These are phyloP conservation scores for Notarius quadriscutis DNA, from an alignment of 2,113 vertebrate species.

Conservation along the genomic window DNA sequence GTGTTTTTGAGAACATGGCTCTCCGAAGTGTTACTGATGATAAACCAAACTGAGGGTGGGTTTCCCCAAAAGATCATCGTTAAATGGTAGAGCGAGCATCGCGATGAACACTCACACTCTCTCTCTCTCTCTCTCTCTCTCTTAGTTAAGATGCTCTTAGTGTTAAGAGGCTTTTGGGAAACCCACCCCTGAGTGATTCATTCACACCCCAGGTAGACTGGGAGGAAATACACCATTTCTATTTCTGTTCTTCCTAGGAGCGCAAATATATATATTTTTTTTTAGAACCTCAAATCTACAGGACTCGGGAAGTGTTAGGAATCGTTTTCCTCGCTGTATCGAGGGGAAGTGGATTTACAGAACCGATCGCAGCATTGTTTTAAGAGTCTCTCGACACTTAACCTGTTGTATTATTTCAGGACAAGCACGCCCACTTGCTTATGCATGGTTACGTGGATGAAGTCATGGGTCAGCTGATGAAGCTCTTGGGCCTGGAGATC, in stretches of 20 bases:
- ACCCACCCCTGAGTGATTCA: too few species aligned
- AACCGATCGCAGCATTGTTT: background rate
- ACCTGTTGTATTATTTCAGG: slow-evolving; percentile 67
- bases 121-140: too few species aligned
- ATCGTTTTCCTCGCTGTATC: background rate
- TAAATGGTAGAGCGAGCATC: too few species aligned
- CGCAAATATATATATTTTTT: background rate
- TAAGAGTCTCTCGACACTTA: background rate
- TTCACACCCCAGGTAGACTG: background rate
- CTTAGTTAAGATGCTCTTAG: too few species aligned
- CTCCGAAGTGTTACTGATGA: background rate
- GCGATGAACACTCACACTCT: too few species aligned
- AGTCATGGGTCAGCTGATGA: slow-evolving; percentile 87
- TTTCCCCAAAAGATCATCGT: too few species aligned
- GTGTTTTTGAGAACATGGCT: background rate
- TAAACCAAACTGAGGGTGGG: background rate
- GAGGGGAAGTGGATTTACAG: background rate
- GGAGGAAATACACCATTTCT: background rate
- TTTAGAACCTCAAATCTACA: background rate
- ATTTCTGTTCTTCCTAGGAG: background rate
- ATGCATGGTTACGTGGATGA: slow-evolving; percentile 90
- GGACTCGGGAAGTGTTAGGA: background rate
- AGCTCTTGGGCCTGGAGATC: slow-evolving; percentile 81
- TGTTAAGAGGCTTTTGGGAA: too few species aligned
- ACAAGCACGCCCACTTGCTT: slow-evolving; percentile 86